Percentiles rank a stretch among this genome's conserved stretches.
Conservation (phyloP, 2,888 invertebrate genomes). For the Parnassius glacialis region DNA sequence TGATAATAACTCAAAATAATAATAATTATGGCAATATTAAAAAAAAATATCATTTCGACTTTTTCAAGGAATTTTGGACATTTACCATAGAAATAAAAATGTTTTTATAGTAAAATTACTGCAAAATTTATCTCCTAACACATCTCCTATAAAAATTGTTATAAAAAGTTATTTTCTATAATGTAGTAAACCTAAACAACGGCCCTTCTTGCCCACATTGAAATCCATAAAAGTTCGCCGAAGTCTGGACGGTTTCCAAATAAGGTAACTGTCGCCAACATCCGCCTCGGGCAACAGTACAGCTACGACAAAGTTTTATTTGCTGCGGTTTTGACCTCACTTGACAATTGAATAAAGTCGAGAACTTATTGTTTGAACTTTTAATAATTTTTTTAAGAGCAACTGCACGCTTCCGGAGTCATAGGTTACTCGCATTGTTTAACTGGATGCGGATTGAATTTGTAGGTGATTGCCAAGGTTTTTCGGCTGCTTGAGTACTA, state of each 20-base stretch:
- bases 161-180: slow-evolving; percentile 18
- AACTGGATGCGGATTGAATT: slow-evolving; percentile 68
- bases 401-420: slow-evolving; percentile 63
- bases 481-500: background rate
- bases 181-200: slow-evolving; percentile 37
- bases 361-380: slow-evolving; percentile 37
- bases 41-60: too few relatives aligned
- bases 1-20: too few relatives aligned
- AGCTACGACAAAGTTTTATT: slow-evolving; percentile 46
- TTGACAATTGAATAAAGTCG: slow-evolving; percentile 39
- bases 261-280: slow-evolving; percentile 76
- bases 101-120: too few relatives aligned
- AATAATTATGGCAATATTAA: too few relatives aligned
- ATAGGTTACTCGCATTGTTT: slow-evolving; percentile 58
- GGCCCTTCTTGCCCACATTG: slow-evolving; percentile 65
- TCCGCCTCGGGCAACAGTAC: slow-evolving; percentile 53
- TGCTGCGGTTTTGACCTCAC: slow-evolving; percentile 39
- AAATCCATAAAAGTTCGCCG: slow-evolving; percentile 74
- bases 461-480: slow-evolving; percentile 53
- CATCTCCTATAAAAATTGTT: slow-evolving; percentile 2
- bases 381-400: slow-evolving; percentile 41
- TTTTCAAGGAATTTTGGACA: too few relatives aligned
- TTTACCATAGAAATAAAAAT: too few relatives aligned
- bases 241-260: slow-evolving; percentile 74
- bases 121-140: too few relatives aligned